Percentiles rank a stretch among this genome's conserved stretches.
phyloP scores from a whole-genome alignment of 2,113 vertebrate genomes.

The Glareola pratincola region DNA sequence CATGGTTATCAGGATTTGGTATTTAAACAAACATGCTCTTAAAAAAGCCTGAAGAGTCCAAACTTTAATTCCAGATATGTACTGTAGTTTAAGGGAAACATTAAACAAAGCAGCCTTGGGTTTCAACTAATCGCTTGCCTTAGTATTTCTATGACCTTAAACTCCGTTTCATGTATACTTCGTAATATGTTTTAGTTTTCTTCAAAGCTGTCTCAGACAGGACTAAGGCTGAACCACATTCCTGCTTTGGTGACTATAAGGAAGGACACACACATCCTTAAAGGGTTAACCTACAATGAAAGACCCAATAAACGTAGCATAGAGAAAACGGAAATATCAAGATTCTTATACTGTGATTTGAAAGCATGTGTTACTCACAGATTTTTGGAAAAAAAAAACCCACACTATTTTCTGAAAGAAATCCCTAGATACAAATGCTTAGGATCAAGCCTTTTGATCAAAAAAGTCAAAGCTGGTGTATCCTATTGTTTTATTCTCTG shows the following conservation, averaged over 20 bases:
- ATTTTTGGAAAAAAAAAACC: rapidly evolving
- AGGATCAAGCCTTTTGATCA: not conserved
- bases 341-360: not conserved
- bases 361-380: not conserved
- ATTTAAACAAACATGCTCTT: not conserved
- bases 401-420: not conserved
- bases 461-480: not conserved
- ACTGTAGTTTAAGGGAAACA: not conserved
- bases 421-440: not conserved
- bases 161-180: not conserved
- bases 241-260: not conserved
- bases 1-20: not conserved
- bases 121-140: not conserved
- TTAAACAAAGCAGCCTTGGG: not conserved
- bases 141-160: not conserved
- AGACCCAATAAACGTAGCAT: not conserved
- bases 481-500: not conserved
- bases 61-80: not conserved
- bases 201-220: not conserved
- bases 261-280: not conserved
- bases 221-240: not conserved
- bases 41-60: not conserved
- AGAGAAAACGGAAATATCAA: not conserved
- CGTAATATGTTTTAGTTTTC: not conserved
- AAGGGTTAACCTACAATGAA: not conserved